Evolutionary conservation across 2,797 vertebrate genomes (phyloP), one percentile per base, ranked within the genome.

Genomic region (Martes flavigula): DNA sequence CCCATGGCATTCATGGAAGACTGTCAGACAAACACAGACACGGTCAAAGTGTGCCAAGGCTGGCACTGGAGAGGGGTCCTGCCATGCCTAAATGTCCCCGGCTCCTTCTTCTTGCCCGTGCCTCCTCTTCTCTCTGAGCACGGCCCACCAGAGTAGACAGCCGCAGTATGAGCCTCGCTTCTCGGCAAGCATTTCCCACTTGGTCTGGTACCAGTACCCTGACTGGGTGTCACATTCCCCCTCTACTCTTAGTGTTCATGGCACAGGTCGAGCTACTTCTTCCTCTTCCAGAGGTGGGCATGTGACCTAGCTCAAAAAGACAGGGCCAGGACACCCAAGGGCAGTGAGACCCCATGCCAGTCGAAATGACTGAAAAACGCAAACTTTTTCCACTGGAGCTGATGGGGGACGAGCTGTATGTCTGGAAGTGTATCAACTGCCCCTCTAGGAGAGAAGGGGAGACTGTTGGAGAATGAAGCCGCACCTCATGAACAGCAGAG

Each of bases 1-100:
- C 99, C 99, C 35, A 99, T 99, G 4, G 99, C 99, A 10, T 99
- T 99, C 98, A 99, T 99, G 94, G 99, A 99, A 0, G 99, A 99
- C 99, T 99, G 92, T 30, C 90, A 97, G 88, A 87, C 85, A 98
- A 93, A 98, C n/a, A 79, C n/a, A 96, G 66, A 88, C 18, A 62
- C 0, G 0, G 72, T 83, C 38, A 85, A 77, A 32, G 46, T 48
- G 95, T 30, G 18, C 77, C 90, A 32, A 73, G 38, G n/a, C 32
- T n/a, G 58, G 78, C 46, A 46, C 13, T 13, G n/a, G 54, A 46
- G 30, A 32, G 13, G 32, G 27, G 40, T 32, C 21, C 83, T 8
- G 9, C 21, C 48, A 7, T 1, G 3, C 64, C 93, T 62, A 27
- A 46, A 79, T 20, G 11, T n/a, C 66, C 66, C n/a, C 15, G 5